Conservation (phyloP, 2,113 vertebrate genomes). For the Saccopteryx bilineata region DNA sequence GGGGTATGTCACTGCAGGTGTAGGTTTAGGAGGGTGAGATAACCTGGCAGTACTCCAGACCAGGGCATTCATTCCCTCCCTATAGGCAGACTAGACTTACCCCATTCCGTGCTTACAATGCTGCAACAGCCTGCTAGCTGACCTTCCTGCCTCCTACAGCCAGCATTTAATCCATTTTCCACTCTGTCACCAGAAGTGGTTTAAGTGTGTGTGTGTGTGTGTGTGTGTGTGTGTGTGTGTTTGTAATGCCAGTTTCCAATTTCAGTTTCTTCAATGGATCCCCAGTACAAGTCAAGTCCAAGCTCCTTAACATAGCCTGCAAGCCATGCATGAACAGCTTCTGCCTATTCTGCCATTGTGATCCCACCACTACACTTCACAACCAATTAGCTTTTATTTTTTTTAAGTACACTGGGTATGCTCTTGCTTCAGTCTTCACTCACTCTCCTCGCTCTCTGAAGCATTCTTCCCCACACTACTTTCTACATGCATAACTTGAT, state of each 20-base stretch:
- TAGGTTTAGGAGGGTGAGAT: neutral
- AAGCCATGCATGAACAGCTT: neutral
- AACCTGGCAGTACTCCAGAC: too few species aligned
- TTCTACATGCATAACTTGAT: neutral
- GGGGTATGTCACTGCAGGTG: too few species aligned
- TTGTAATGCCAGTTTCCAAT: neutral
- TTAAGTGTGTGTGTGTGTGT: neutral
- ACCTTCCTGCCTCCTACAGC: too few species aligned
- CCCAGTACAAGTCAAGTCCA: neutral
- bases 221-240: neutral
- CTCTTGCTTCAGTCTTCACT: neutral
- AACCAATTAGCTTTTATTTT: neutral
- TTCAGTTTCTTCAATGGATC: neutral
- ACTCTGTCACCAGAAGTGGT: neutral
- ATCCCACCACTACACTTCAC: accelerated
- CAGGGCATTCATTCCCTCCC: neutral
- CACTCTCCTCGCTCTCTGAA: neutral
- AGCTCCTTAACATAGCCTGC: neutral
- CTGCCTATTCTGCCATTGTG: accelerated
- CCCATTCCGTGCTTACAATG: neutral
- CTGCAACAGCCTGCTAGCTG: neutral
- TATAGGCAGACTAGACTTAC: neutral
- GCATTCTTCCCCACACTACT: neutral
- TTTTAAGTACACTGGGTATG: neutral
- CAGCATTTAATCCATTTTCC: neutral